A percentile compares a stretch with the other conserved stretches of the same genome.
Evolutionary conservation across 2,797 vertebrate species (phyloP).

Genomic region (Ptychadena robeensis): DNA sequence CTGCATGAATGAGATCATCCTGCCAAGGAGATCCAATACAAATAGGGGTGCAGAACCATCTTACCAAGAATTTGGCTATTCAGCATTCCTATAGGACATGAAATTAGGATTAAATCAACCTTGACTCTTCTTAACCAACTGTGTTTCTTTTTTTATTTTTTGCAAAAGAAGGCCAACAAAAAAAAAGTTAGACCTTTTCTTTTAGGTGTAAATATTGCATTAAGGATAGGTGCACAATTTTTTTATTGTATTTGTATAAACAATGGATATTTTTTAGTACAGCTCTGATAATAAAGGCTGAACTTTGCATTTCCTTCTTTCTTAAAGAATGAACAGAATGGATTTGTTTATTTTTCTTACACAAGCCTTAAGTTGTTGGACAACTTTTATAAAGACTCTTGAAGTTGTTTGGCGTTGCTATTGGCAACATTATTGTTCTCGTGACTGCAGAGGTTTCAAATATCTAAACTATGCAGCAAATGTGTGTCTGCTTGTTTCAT

Average conservation of each 20-base stretch:
- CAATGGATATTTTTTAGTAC: background rate
- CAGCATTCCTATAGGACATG: no score
- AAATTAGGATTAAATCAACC: no score
- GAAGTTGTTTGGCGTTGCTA: constrained; percentile 2
- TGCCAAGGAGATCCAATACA: no score
- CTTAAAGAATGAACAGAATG: background rate
- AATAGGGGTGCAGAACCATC: no score
- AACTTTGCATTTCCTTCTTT: background rate
- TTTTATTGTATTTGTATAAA: background rate
- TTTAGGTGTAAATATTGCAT: no score
- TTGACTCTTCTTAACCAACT: no score
- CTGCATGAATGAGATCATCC: no score
- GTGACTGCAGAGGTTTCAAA: constrained; percentile 4
- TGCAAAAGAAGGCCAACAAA: no score
- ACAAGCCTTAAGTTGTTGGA: background rate
- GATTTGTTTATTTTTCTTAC: constrained; percentile 5
- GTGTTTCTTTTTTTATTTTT: no score
- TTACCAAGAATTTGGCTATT: no score
- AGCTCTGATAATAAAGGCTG: background rate
- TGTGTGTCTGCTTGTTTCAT: background rate
- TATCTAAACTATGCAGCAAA: constrained; percentile 26
- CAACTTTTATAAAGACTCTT: background rate
- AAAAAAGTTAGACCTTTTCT: no score
- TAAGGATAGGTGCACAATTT: no score
- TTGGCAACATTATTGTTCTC: constrained; percentile 6